Percentiles rank a stretch among this genome's conserved stretches.
Conservation (phyloP, 1,140 invertebrate species). For the Drosophila ogumai region DNA sequence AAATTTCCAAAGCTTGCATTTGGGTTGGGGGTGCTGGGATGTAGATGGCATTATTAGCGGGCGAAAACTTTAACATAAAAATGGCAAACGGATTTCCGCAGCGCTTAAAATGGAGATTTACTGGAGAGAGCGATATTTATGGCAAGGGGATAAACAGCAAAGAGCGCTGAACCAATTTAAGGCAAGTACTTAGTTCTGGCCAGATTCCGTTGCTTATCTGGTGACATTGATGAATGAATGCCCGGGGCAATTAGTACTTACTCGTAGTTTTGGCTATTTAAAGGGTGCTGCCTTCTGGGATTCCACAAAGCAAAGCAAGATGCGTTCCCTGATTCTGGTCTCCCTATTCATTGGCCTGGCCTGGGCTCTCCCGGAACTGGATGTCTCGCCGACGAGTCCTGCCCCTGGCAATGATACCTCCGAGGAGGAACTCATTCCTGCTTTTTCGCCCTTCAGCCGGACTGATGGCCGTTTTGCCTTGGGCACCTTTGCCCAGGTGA, state of each 20-base stretch:
- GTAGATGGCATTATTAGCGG: slow-evolving; percentile 72
- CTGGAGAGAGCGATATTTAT: slow-evolving; percentile 63
- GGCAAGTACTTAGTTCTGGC: slow-evolving; percentile 30
- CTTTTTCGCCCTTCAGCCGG: slow-evolving; percentile 39
- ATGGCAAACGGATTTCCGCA: slow-evolving; percentile 77
- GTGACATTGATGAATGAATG: slow-evolving; percentile 48
- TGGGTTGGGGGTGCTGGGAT: not conserved
- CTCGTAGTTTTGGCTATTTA: slow-evolving; percentile 19
- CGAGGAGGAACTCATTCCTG: not conserved
- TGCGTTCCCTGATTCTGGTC: slow-evolving; percentile 32
- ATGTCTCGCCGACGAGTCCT: not conserved
- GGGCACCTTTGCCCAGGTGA: slow-evolving; percentile 48
- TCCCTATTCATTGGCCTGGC: slow-evolving; percentile 14
- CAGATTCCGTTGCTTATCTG: slow-evolving; percentile 35
- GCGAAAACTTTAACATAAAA: slow-evolving; percentile 67
- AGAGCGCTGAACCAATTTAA: slow-evolving; percentile 36
- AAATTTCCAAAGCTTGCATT: slow-evolving; percentile 57
- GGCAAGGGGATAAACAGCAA: slow-evolving; percentile 43
- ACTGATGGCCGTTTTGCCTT: slow-evolving; percentile 32
- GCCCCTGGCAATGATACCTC: slow-evolving; percentile 19
- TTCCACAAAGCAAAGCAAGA: slow-evolving; percentile 11
- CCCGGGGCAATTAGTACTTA: slow-evolving; percentile 27
- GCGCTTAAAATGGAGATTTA: slow-evolving; percentile 79
- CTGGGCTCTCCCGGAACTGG: slow-evolving; percentile 4
- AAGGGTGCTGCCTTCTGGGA: not conserved